phyloP scores from a whole-genome alignment of 2,888 invertebrate species.

The Megamerina dolium region DNA sequence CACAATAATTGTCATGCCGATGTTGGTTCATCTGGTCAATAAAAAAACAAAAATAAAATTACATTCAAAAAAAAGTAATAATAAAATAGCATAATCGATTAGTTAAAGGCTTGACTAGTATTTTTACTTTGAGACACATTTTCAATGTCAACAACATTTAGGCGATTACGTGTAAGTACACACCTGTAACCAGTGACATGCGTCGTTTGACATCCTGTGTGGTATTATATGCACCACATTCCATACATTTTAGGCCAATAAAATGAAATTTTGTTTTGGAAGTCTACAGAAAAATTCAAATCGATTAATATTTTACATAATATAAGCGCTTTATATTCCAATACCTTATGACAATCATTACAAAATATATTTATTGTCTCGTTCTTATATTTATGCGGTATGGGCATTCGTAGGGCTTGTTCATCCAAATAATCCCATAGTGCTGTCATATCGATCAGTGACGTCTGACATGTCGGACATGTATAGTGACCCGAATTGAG shows the following conservation, averaged over 20 bases:
- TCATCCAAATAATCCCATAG: constrained; percentile 68
- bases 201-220: constrained; percentile 58
- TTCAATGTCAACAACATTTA: too few species aligned
- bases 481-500: constrained; percentile 71
- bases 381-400: constrained; percentile 78
- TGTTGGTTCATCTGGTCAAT: constrained; percentile 35
- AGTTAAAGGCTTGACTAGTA: too few species aligned
- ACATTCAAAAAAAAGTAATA: too few species aligned
- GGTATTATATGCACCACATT: constrained; percentile 89
- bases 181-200: constrained; percentile 37
- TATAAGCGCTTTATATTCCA: neutral
- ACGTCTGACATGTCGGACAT: constrained; percentile 83
- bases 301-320: too few species aligned
- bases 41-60: constrained; percentile 2
- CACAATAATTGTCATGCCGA: constrained; percentile 39
- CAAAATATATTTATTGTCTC: constrained; percentile 78
- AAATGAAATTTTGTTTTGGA: constrained; percentile 80
- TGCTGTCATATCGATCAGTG: constrained; percentile 80
- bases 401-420: constrained; percentile 73
- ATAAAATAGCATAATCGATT: too few species aligned
- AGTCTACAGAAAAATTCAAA: constrained; percentile 55
- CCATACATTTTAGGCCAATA: constrained; percentile 76
- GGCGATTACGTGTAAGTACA: too few species aligned
- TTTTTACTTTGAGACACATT: too few species aligned
- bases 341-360: constrained; percentile 85